Evolutionary conservation across 2,888 invertebrate species (phyloP).

Genomic region (Megastigmus dorsalis): DNA sequence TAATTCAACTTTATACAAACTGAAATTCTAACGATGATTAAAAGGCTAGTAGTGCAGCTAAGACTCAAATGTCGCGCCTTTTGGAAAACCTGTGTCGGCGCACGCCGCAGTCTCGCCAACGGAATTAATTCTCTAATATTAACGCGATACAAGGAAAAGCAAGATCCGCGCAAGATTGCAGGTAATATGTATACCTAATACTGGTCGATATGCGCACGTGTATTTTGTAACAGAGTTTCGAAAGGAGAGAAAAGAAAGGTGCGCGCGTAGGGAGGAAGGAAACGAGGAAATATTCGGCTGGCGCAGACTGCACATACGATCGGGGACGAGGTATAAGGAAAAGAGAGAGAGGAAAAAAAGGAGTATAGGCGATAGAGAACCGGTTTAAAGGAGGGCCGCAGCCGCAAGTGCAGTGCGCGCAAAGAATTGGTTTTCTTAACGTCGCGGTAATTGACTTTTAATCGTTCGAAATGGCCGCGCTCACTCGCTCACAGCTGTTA

Average conservation of each 20-base stretch:
- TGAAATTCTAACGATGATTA: constrained; percentile 11
- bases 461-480: constrained; percentile 60
- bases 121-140: constrained; percentile 42
- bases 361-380: constrained; percentile 24
- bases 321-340: neutral
- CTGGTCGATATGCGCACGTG: constrained; percentile 36
- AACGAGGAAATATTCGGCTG: too few relatives aligned
- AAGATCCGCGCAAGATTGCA: constrained; percentile 30
- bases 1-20: constrained; percentile 22
- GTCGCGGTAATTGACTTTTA: constrained; percentile 64
- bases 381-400: constrained; percentile 38
- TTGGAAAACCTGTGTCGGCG: neutral
- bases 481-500: too few relatives aligned
- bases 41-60: too few relatives aligned
- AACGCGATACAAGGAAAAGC: constrained; percentile 47
- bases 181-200: too few relatives aligned
- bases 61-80: neutral
- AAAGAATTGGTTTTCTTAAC: constrained; percentile 44
- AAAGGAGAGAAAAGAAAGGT: neutral
- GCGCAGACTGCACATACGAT: too few relatives aligned
- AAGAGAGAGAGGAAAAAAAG: constrained; percentile 4
- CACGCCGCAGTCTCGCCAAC: constrained; percentile 2
- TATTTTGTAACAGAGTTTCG: constrained; percentile 14
- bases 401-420: neutral
- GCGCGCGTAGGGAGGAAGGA: neutral